phyloP scores from a whole-genome alignment of 2,888 invertebrate genomes.

The Chrysotoxum bicinctum region DNA sequence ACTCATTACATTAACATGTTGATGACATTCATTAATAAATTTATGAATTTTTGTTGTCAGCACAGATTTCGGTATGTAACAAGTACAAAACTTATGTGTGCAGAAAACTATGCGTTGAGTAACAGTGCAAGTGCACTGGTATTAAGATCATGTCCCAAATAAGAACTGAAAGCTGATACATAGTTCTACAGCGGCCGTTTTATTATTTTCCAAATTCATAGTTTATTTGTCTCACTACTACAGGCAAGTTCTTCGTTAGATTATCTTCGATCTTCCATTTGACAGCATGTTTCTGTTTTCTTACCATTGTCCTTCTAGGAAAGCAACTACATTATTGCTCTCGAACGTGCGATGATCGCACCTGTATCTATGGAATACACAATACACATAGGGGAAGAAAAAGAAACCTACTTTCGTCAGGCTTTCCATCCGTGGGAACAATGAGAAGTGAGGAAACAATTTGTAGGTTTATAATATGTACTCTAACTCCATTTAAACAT shows the following conservation, averaged over 20 bases:
- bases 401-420: not conserved
- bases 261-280: not conserved
- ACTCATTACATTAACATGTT: no score
- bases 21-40: no score
- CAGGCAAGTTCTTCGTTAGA: not conserved
- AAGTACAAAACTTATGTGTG: no score
- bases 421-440: not conserved
- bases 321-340: not conserved
- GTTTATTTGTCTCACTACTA: not conserved
- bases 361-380: not conserved
- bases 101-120: no score
- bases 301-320: not conserved
- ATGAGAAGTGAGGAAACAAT: not conserved
- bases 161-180: not conserved
- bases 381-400: not conserved
- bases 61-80: no score
- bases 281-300: not conserved
- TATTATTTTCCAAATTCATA: not conserved
- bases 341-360: not conserved
- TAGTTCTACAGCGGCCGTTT: no score
- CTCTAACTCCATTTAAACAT: not conserved
- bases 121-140: no score
- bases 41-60: no score
- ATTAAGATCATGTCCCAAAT: no score
- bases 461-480: not conserved